Evolutionary conservation across 2,113 vertebrate species (phyloP).

Genomic region (Globicephala melas): DNA sequence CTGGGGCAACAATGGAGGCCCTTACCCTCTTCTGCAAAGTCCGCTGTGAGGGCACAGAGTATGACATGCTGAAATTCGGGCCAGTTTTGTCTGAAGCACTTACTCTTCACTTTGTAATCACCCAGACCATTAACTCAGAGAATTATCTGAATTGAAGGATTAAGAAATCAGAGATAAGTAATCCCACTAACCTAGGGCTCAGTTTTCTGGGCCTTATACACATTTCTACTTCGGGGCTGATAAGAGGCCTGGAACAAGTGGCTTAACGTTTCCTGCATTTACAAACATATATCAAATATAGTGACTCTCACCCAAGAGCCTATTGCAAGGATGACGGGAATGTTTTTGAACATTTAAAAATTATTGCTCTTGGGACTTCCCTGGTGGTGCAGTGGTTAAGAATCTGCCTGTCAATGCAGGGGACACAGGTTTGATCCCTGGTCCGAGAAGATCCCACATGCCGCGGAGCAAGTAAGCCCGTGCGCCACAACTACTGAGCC

Average conservation of each 20-base stretch:
- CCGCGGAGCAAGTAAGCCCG: fast-evolving
- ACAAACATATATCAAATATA: background rate
- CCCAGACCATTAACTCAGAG: background rate
- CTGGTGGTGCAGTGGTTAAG: too few relatives aligned
- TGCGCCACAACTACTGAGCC: too few relatives aligned
- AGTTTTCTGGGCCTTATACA: background rate
- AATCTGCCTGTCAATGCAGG: too few relatives aligned
- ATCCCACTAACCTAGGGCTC: background rate
- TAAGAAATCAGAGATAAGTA: background rate
- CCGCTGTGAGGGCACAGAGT: background rate
- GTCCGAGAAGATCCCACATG: too few relatives aligned
- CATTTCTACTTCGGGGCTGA: background rate
- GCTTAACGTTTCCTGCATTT: background rate
- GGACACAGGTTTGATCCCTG: too few relatives aligned
- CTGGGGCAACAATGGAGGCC: too few relatives aligned
- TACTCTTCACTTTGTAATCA: background rate
- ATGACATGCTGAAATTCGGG: fast-evolving
- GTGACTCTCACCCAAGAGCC: background rate
- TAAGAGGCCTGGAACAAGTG: background rate
- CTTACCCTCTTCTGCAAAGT: background rate
- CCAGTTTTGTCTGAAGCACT: background rate
- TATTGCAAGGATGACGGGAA: background rate
- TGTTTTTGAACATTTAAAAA: background rate
- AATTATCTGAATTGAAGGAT: background rate
- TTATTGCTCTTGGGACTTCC: background rate